Conservation (phyloP, 2,888 invertebrate genomes). For the Gibbula magus region DNA sequence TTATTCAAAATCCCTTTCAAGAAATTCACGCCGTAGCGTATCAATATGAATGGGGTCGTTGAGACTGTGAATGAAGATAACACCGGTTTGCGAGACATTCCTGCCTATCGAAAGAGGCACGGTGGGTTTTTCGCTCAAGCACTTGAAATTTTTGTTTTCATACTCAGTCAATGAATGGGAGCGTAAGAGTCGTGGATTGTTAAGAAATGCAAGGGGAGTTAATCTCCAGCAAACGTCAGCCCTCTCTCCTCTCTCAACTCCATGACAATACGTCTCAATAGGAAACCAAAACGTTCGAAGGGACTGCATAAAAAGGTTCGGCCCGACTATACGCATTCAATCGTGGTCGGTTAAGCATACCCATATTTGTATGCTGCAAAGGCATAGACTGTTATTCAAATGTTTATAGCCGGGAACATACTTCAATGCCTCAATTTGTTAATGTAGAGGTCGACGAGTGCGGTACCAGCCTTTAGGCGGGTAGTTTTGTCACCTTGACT, state of each 20-base stretch:
- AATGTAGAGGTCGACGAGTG: constrained; percentile 1
- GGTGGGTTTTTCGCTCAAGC: too few relatives aligned
- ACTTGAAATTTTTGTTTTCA: too few relatives aligned
- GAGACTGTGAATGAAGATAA: not conserved
- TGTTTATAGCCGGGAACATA: constrained; percentile 3
- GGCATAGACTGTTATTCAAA: not conserved
- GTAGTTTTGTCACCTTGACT: not conserved
- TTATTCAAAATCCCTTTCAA: constrained; percentile 5
- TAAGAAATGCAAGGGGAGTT: constrained; percentile 1
- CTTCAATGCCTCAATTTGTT: not conserved
- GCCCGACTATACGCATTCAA: not conserved
- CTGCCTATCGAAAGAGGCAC: too few relatives aligned
- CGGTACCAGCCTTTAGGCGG: not conserved
- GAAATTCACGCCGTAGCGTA: constrained; percentile 11
- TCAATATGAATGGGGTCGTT: constrained; percentile 1
- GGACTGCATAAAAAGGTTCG: not conserved
- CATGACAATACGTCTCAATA: not conserved
- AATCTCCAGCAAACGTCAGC: not conserved
- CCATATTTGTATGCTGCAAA: not conserved
- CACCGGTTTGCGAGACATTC: not conserved
- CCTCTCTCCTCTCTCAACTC: not conserved
- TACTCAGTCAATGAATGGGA: not conserved
- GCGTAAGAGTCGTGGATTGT: not conserved
- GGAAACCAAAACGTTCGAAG: constrained; percentile 7
- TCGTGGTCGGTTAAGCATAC: not conserved